Evolutionary conservation across 2,888 invertebrate species (phyloP), one percentile per base, ranked within the genome.

Genomic region (Deladenus siricidicola): DNA sequence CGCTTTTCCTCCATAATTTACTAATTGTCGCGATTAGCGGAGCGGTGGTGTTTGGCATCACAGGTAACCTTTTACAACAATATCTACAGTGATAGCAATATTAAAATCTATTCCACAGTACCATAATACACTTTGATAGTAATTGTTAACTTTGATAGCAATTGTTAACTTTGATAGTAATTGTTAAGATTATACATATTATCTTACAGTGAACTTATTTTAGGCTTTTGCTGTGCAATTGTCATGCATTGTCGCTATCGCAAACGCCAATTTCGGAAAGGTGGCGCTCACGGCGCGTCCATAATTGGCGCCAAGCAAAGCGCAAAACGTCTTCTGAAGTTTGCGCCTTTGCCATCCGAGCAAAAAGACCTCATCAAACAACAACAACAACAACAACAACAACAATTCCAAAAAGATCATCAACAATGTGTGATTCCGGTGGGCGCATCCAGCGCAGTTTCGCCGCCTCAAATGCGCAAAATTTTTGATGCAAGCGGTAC

Each of bases 31-130:
- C 53, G 14, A 10, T 61, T 23, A 52, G 58, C 29, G 61, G 61
- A 34, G 60, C 56, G 28, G 58, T 60, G 17, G 60, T 60, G n/a
- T 60, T 60, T 28, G 50, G 44, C 1, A 49, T 60, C 42, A 60
- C 51, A 42, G 60, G 60, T 60, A 4, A 24, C n/a, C n/a, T n/a
- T n/a, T n/a, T n/a, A n/a, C n/a, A n/a, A n/a, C n/a, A n/a, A n/a
- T n/a, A n/a, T n/a, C n/a, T n/a, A n/a, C n/a, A n/a, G n/a, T n/a
- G n/a, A n/a, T n/a, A n/a, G n/a, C n/a, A n/a, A n/a, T n/a, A n/a
- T n/a, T n/a, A n/a, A n/a, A n/a, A n/a, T n/a, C n/a, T n/a, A n/a
- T n/a, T n/a, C n/a, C n/a, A n/a, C n/a, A n/a, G n/a, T n/a, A n/a
- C n/a, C n/a, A n/a, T n/a, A n/a, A n/a, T n/a, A n/a, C n/a, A n/a